Evolutionary conservation across 2,797 vertebrate species (phyloP).

Genomic region (Antennarius maculatus): DNA sequence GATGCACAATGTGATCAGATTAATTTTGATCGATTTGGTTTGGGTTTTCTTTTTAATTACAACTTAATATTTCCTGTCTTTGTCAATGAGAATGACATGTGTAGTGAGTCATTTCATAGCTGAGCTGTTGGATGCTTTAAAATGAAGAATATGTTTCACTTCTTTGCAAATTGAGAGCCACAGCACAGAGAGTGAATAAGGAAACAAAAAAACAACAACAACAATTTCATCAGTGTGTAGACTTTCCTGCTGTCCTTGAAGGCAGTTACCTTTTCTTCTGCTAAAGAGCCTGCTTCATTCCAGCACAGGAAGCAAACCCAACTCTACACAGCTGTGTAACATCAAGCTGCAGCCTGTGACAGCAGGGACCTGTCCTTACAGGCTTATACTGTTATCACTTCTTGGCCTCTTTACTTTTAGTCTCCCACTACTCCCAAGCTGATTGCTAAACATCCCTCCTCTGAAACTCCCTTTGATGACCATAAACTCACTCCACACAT

Average conservation of each 20-base stretch:
- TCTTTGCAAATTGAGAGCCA: conserved; percentile 39
- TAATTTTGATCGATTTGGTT: not conserved
- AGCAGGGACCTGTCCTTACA: conserved; percentile 56
- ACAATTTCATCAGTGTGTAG: not conserved
- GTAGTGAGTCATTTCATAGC: not conserved
- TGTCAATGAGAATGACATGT: not conserved
- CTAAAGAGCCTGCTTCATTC: not conserved
- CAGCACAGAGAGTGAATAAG: not conserved
- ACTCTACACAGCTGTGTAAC: conserved; percentile 64
- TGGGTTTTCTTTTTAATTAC: too few species aligned
- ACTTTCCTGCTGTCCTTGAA: conserved; percentile 8
- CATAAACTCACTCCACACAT: conserved; percentile 49
- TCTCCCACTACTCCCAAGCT: conserved; percentile 58
- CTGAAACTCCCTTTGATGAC: conserved; percentile 48
- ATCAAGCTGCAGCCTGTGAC: conserved; percentile 63
- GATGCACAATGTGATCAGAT: not conserved
- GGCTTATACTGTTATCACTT: conserved; percentile 54
- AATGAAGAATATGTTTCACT: conserved; percentile 37
- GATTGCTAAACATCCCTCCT: conserved; percentile 56
- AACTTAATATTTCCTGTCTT: too few species aligned
- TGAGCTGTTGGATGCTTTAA: not conserved
- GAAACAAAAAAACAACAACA: not conserved
- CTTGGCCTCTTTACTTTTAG: conserved; percentile 38
- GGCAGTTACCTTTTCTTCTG: conserved; percentile 20
- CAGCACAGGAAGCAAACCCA: conserved; percentile 58